Base-by-base conservation (phyloP, 2,797 vertebrate genomes). In the Halcyon chelicuti region DNA sequence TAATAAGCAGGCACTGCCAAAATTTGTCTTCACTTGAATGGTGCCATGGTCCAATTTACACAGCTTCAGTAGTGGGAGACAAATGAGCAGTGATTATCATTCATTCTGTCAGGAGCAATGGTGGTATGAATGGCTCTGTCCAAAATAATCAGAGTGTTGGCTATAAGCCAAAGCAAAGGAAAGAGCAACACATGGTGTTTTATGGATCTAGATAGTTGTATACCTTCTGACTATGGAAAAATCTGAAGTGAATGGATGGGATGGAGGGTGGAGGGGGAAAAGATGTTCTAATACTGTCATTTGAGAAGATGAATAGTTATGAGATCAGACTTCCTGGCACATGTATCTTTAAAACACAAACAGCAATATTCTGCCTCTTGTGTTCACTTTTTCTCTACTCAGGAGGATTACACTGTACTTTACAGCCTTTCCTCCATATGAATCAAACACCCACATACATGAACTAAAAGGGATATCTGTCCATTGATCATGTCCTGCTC, bases 111-210 rank as follows among this genome's bases (percentile, higher is more conserved):
- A 92, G 90, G 49, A 85, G 86, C 52, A 82, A 65, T 47, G 77
- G 77, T 89, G 60, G 55, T 79, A 67, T 65, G 62, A 94, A 94
- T 60, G 82, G 54, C 72, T 93, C 62, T 91, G 70, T 84, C 90
- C 80, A 94, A 94, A 97, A 93, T 21, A 95, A 94, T 95, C 85
- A 90, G 82, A 28, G 46, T 16, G 10, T 11, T 94, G 93, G 91
- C 77, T 88, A 55, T 33, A 93, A 75, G 66, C 73, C 96, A 96
- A 68, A 61, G 35, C 25, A 25, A 83, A 61, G 39, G 44, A 73
- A 90, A 88, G 51, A 86, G 35, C 76, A 94, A 70, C 82, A 93
- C 73, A 63, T 81, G 82, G 81, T 62, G 72, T 49, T 93, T 65
- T 84, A 80, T 0, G 0, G 71, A 86, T 92, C 81, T 79, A 67